Base-by-base conservation (phyloP, 2,888 invertebrate species). In the Nebria salina region DNA sequence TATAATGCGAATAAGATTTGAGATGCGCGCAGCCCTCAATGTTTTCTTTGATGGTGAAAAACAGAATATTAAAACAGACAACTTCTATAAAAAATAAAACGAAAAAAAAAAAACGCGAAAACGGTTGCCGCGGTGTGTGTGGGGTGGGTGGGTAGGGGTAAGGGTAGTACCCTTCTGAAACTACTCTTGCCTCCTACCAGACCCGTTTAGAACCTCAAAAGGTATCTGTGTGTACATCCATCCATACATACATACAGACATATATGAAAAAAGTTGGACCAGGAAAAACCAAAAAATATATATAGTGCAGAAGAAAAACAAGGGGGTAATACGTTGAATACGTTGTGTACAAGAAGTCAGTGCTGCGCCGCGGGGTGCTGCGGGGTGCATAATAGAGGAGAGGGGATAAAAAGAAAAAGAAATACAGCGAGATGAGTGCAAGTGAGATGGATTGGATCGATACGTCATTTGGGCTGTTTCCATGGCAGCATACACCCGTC, bases 401-500 rank as follows among this genome's bases (percentile, higher is more conserved):
- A 84, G 73, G 42, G 15, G 4, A n/a, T 68, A 78, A 80, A 64
- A 72, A 75, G 66, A 80, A 74, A 80, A 74, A 76, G 54, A 64
- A 65, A 70, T 15, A 68, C 76, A 83, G 82, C 83, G 82, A 82
- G 83, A 85, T 85, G 86, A 84, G 86, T 84, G 85, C 84, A 86
- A 88, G 87, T 84, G 87, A 87, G 89, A 89, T 85, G 85, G 86
- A 86, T 84, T 85, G 87, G 89, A 90, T 90, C 90, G 89, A 90
- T 90, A 89, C 89, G 88, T 90, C 89, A 90, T 90, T 90, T 90
- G 89, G 89, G 88, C 89, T 89, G 89, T 90, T 89, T 88, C 90
- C 89, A 90, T 90, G 89, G 89, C 87, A 90, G 89, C 89, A 89
- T 87, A 88, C 88, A 87, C 88, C 88, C 87, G 87, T 87, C 86